Evolutionary conservation across 2,113 vertebrate species (phyloP).

Genomic region (Lampris incognitus): DNA sequence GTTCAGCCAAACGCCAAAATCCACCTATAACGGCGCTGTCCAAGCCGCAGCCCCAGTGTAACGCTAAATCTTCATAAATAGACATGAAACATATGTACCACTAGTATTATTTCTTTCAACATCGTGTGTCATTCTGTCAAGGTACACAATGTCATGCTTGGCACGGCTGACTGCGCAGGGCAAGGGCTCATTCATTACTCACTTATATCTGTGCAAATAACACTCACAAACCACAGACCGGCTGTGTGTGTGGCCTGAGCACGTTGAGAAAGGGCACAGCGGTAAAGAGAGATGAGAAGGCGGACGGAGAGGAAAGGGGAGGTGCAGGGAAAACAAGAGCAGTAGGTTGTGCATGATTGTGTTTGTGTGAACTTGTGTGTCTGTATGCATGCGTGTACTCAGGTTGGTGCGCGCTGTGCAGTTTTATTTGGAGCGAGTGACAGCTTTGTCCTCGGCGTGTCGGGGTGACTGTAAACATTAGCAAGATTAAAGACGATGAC

Average conservation of each 20-base stretch:
- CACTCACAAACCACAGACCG: constrained; percentile 52
- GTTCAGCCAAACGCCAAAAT: constrained; percentile 46
- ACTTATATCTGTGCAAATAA: constrained; percentile 67
- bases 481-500: constrained; percentile 10
- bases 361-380: neutral
- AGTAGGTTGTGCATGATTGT: neutral
- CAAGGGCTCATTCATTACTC: constrained; percentile 59
- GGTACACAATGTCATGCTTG: constrained; percentile 50
- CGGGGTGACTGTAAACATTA: neutral
- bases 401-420: too few species aligned
- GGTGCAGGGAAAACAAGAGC: neutral
- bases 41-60: constrained; percentile 57
- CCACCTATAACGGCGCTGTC: constrained; percentile 44
- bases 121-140: constrained; percentile 56
- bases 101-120: constrained; percentile 49
- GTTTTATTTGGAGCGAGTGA: neutral
- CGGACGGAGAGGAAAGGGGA: constrained; percentile 1
- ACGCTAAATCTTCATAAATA: constrained; percentile 71
- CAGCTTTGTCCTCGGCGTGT: neutral
- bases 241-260: constrained; percentile 55
- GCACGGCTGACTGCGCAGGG: constrained; percentile 5
- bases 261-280: constrained; percentile 28
- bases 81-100: constrained; percentile 48
- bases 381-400: too few species aligned
- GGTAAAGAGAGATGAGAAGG: constrained; percentile 7